These are phyloP conservation scores for Ectropis grisescens DNA, from an alignment of 1,140 invertebrate species.

Conservation along the genomic window DNA sequence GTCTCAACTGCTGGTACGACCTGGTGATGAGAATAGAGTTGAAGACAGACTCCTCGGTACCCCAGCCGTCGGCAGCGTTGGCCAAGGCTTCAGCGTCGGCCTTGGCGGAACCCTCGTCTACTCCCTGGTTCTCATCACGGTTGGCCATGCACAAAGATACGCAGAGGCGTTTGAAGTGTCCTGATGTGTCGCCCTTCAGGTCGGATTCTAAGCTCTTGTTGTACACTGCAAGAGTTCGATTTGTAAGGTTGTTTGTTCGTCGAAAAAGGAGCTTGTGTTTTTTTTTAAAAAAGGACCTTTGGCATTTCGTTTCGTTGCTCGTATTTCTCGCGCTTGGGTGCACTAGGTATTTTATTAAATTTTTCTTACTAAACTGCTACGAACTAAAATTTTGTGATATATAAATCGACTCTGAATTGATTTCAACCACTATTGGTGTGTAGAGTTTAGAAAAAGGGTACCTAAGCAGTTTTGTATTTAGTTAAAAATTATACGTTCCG, in stretches of 20 bases:
- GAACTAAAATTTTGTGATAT: too few species aligned
- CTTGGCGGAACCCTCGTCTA: constrained; percentile 76
- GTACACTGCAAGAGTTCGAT: constrained; percentile 79
- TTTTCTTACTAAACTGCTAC: too few species aligned
- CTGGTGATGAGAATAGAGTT: constrained; percentile 85
- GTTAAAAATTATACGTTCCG: too few species aligned
- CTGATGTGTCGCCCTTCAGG: constrained; percentile 93
- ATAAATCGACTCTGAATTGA: too few species aligned
- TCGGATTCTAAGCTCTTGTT: constrained; percentile 88
- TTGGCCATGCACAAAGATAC: constrained; percentile 87
- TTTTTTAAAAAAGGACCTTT: too few species aligned
- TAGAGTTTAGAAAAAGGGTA: too few species aligned
- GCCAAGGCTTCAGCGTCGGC: constrained; percentile 80
- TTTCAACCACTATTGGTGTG: too few species aligned
- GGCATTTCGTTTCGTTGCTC: too few species aligned
- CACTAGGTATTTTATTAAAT: too few species aligned
- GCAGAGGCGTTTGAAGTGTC: constrained; percentile 89
- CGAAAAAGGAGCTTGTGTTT: background rate
- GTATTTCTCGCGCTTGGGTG: too few species aligned
- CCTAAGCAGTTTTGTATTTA: too few species aligned
- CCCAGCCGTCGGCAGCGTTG: constrained; percentile 84
- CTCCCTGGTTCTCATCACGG: constrained; percentile 82
- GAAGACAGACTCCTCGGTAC: constrained; percentile 90
- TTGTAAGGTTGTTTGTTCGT: too few species aligned
- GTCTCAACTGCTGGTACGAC: constrained; percentile 85